Percentiles rank a stretch among this genome's conserved stretches.
These are phyloP conservation scores for Vollenhovia emeryi DNA, from an alignment of 1,140 invertebrate species.

Conservation along the genomic window DNA sequence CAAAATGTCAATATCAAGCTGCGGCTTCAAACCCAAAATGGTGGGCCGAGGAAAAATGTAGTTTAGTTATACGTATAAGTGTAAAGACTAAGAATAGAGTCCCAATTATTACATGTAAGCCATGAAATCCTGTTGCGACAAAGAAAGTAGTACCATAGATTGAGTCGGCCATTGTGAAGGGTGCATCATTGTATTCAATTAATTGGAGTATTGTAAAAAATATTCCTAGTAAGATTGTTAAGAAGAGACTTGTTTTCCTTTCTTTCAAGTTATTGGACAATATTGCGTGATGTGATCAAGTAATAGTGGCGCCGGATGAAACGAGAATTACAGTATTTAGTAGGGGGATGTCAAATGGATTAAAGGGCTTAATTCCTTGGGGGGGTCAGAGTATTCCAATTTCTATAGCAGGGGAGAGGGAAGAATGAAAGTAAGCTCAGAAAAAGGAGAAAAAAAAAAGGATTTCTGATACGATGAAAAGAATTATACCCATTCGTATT, in stretches of 20 bases:
- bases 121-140: slow-evolving; percentile 91
- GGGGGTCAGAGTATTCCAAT: too few relatives aligned
- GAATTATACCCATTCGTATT: too few relatives aligned
- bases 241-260: slow-evolving; percentile 81
- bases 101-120: slow-evolving; percentile 89
- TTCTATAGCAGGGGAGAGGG: too few relatives aligned
- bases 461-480: too few relatives aligned
- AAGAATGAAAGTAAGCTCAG: too few relatives aligned
- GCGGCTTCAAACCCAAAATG: slow-evolving; percentile 90
- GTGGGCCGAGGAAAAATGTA: slow-evolving; percentile 83
- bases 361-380: too few relatives aligned
- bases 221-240: slow-evolving; percentile 86
- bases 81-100: slow-evolving; percentile 84
- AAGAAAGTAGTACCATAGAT: slow-evolving; percentile 89
- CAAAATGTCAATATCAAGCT: slow-evolving; percentile 91
- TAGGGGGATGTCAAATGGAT: too few relatives aligned
- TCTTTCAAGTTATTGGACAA: slow-evolving; percentile 62
- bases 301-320: too few relatives aligned
- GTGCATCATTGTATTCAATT: slow-evolving; percentile 83
- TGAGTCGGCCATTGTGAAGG: slow-evolving; percentile 87
- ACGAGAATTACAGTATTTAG: too few relatives aligned
- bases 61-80: slow-evolving; percentile 82
- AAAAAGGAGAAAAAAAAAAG: too few relatives aligned
- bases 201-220: slow-evolving; percentile 85
- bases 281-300: too few relatives aligned